These are phyloP conservation scores for Drosophila sucinea DNA, from an alignment of 1,140 invertebrate genomes.

Conservation along the genomic window DNA sequence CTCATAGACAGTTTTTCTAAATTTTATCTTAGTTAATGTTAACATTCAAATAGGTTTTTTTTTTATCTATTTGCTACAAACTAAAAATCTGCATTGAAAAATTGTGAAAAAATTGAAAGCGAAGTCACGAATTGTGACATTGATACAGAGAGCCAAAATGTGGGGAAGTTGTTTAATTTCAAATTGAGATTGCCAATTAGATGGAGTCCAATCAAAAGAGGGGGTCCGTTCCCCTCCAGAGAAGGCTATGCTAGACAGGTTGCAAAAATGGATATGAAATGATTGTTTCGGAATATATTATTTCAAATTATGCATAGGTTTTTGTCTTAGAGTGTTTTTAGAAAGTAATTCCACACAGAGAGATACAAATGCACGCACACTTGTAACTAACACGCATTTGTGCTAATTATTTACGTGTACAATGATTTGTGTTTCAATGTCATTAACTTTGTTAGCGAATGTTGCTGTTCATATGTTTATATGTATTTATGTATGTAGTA, in stretches of 20 bases:
- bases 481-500: conserved; percentile 26
- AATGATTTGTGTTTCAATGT: conserved; percentile 55
- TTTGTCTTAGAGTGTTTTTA: conserved; percentile 15
- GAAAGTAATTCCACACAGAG: conserved; percentile 29
- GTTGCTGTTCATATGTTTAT: neutral
- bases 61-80: neutral
- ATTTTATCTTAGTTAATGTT: no score
- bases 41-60: no score
- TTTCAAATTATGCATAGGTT: conserved; percentile 9
- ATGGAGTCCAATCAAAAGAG: neutral
- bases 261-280: conserved; percentile 26
- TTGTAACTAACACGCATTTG: conserved; percentile 20
- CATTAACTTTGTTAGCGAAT: conserved; percentile 50
- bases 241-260: neutral
- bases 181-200: neutral
- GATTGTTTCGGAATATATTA: conserved; percentile 42
- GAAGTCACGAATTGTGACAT: conserved; percentile 8
- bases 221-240: neutral
- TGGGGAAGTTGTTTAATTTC: neutral
- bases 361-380: conserved; percentile 5
- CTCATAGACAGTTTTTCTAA: no score
- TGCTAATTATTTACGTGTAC: conserved; percentile 56
- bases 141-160: neutral
- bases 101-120: neutral
- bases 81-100: neutral